phyloP scores from a whole-genome alignment of 2,797 vertebrate species.

The Sebastes taczanowskii region DNA sequence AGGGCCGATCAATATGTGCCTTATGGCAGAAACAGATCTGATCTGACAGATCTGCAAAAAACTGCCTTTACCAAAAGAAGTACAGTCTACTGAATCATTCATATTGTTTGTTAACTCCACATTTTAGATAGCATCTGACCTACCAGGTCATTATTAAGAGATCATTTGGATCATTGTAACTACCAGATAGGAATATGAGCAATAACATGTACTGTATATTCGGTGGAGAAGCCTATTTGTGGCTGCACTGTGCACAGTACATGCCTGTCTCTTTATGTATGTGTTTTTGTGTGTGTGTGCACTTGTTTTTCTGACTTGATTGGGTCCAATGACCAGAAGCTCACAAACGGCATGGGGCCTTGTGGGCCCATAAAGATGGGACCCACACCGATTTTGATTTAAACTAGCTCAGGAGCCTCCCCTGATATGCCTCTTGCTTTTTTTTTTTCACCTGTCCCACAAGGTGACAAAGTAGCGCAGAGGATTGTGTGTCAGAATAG shows the following conservation, averaged over 20 bases:
- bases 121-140: too few species aligned
- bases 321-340: not conserved
- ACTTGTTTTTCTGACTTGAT: too few species aligned
- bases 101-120: not conserved
- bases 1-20: constrained; percentile 52
- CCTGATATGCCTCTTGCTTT: too few species aligned
- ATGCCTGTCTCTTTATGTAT: not conserved
- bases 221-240: not conserved
- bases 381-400: too few species aligned
- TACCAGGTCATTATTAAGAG: not conserved
- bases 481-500: too few species aligned
- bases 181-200: not conserved
- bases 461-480: too few species aligned
- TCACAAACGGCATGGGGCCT: too few species aligned
- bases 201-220: not conserved
- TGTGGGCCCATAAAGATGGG: too few species aligned
- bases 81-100: not conserved
- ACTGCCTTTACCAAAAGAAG: not conserved
- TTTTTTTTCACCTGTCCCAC: too few species aligned
- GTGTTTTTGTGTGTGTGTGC: not conserved
- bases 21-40: constrained; percentile 26
- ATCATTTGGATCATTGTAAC: not conserved
- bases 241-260: not conserved
- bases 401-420: too few species aligned
- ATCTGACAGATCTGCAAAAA: not conserved